Base-by-base conservation (phyloP, 2,797 vertebrate genomes). In the Eospalax fontanierii region DNA sequence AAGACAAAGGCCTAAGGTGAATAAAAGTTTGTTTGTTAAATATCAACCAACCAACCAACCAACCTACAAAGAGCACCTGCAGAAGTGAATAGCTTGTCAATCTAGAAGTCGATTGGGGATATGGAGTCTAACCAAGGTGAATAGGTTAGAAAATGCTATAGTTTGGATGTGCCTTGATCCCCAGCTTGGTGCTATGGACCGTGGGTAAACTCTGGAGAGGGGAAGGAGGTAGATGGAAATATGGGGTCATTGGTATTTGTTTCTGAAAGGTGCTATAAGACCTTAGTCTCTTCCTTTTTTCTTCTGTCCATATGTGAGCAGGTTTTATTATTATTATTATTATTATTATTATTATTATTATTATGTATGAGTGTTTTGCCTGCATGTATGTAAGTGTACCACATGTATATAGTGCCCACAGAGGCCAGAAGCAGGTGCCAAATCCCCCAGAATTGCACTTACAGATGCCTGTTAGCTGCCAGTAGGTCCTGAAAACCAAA, bases 1-100 rank as follows among this genome's bases (percentile, higher is more conserved):
- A n/a, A 91, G 46, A 82, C 38, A 80, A 92, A 94, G 59, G 87
- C 61, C 43, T 94, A 89, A 91, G 59, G 83, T 66, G 28, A 86
- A 2, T 6, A 75, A 74, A 84, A 93, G 30, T 54, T 75, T 93
- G 35, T 79, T 22, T 86, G 61, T 81, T 81, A 50, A 50, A 11
- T 50, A 50, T 50, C 46, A 50, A 50, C 46, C 46, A 50, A 50
- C 46, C 46, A 50, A 50, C 46, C 46, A 11, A 50, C 46, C 46
- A 50, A 50, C 46, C 46, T 50, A 78, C 9, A 46, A 75, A 46
- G 19, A 71, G 33, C n/a, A 24, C 33, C 3, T 68, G 26, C 35
- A 82, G 43, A 43, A 65, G 26, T 82, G 81, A 91, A 81, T 19
- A 88, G 33, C 71, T 92, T 88, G 46, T 90, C 38, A 80, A 46